Base-by-base conservation (phyloP, 1,140 invertebrate species). In the Anoplophora glabripennis region DNA sequence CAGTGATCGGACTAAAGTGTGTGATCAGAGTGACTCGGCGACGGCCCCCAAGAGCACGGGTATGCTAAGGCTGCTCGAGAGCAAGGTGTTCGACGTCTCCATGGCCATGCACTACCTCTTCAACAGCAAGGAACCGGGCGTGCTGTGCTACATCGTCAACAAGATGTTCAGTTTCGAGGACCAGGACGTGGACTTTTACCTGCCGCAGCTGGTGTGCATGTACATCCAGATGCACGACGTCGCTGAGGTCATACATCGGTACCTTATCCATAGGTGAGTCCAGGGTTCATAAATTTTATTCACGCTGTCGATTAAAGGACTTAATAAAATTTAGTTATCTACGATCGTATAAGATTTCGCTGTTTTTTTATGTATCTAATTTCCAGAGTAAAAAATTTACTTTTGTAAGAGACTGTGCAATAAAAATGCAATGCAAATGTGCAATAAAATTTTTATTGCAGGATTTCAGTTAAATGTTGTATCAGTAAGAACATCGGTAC, bases 81-180 rank as follows among this genome's bases (percentile, higher is more conserved):
- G 94, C 62, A 94, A 93, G 80, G 83, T 96, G 53, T 99, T 99
- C 76, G 93, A 98, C 75, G 96, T 98, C 85, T 92, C 92, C 56
- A 96, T 98, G 83, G 96, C 95, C 17, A 94, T 99, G 71, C 92
- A 92, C 72, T 98, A 99, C 83, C 80, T 99, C 35, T 98, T 95
- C 73, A 96, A 96, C 75, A 96, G 94, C n/a, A 98, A 98, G 79
- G 96, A 99, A 77, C 91, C 93, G 15, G 96, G 95, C 45, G 95
- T 98, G 45, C 91, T 96, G 71, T 92, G 90, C 65, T 98, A 98
- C 77, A 86, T 97, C 75, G 94, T 93, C 58, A 98, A 98, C 79
- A 92, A 93, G 77, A 85, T 99, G 77, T 99, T 99, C 77, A 94
- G 89, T 78, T 99, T 98, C 78, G 85, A 87, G 21, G 84, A 94